Evolutionary conservation across 2,888 invertebrate genomes (phyloP).

Genomic region (Papilio protenor): DNA sequence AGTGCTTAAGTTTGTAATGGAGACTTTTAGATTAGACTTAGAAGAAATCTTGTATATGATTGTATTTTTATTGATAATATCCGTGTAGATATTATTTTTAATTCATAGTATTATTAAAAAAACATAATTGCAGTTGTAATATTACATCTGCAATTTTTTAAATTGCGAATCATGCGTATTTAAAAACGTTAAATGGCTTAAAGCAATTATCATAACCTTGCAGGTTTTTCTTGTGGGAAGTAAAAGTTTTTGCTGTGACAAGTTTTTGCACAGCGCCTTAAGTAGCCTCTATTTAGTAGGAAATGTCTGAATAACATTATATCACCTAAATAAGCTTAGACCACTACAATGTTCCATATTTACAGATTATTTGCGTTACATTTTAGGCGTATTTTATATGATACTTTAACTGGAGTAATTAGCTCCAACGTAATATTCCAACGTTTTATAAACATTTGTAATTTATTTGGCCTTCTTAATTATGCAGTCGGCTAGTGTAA

Average conservation of each 20-base stretch:
- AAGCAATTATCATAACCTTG: slow-evolving; percentile 32
- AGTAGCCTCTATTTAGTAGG: neutral
- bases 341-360: neutral
- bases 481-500: neutral
- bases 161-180: slow-evolving; percentile 17
- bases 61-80: neutral
- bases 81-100: too few relatives aligned
- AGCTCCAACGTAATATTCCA: neutral
- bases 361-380: neutral
- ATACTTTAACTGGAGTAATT: neutral
- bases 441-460: neutral
- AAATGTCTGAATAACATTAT: slow-evolving; percentile 12
- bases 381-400: neutral
- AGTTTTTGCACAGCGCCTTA: slow-evolving; percentile 25
- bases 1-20: too few relatives aligned
- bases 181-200: slow-evolving; percentile 6
- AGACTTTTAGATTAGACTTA: neutral
- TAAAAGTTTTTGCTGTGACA: slow-evolving; percentile 33
- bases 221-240: slow-evolving; percentile 26
- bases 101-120: neutral
- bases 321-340: neutral
- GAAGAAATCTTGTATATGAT: neutral
- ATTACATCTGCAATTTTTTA: slow-evolving; percentile 4
- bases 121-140: neutral
- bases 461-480: slow-evolving; percentile 8